Evolutionary conservation across 1,140 invertebrate genomes (phyloP).

Genomic region (Caenorhabditis brenneri): DNA sequence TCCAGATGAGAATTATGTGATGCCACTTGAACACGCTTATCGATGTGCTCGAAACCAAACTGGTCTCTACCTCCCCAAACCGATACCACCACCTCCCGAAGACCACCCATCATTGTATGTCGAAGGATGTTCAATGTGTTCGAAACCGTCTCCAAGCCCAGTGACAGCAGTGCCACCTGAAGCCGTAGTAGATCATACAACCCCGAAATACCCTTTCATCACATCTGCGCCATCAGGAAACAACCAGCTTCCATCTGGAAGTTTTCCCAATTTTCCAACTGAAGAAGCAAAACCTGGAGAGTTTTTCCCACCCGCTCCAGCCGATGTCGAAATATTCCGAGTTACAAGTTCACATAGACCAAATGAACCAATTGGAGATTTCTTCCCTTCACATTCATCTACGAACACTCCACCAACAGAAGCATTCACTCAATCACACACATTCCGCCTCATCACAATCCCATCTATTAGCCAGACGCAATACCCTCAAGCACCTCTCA

Average conservation of each 20-base stretch:
- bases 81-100: neutral
- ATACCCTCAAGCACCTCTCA: constrained; percentile 4
- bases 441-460: neutral
- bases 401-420: neutral
- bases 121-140: constrained; percentile 27
- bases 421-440: neutral
- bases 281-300: neutral
- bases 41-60: neutral
- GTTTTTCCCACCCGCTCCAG: neutral
- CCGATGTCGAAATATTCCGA: constrained; percentile 2
- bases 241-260: neutral
- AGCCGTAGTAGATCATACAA: neutral
- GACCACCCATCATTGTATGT: constrained; percentile 4
- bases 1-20: constrained; percentile 29
- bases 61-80: constrained; percentile 3
- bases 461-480: neutral
- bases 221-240: neutral
- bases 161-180: neutral
- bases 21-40: constrained; percentile 22
- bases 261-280: neutral
- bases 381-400: constrained; percentile 10
- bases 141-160: neutral
- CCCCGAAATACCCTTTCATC: constrained; percentile 9
- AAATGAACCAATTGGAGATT: constrained; percentile 5
- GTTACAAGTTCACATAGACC: neutral